Evolutionary conservation across 2,113 vertebrate species (phyloP), one percentile per base, ranked within the genome.

Genomic region (Leucosticte australis): DNA sequence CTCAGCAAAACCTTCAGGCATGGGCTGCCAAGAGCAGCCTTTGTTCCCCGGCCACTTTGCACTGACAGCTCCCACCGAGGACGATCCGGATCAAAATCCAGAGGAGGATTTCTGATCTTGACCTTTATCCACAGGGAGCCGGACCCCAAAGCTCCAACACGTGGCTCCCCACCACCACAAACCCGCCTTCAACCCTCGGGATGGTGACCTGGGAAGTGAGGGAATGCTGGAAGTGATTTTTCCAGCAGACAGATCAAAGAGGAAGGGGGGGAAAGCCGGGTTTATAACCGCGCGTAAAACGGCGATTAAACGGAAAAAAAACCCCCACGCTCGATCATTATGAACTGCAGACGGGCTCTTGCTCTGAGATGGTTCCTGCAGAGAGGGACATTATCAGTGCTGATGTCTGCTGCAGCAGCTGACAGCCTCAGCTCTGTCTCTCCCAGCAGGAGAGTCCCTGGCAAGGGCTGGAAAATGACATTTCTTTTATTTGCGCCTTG

Each of bases 401-500:
- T 42, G 75, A 10, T 57, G 62, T 14, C 89, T 96, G 68, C 63
- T n/a, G 17, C 37, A 52, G 87, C 59, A 37, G 49, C 6, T 71
- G 87, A 67, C 92, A 68, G 84, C 6, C 5, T 15, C 9, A 60
- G 55, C 67, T 80, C 87, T 64, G 92, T 46, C 90, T 90, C 49
- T 94, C 94, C 33, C 96, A 90, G 95, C 92, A 62, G 92, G 93
- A 92, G 27, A 2, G 13, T 50, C 62, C 44, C 88, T 20, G 21
- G 12, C 0, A 2, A 83, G 31, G 46, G 42, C 26, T 59, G 67
- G 55, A 30, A 92, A 90, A 65, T 37, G 76, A 63, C 79, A 16
- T 92, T 83, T 60, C 90, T 93, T 93, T 91, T 37, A 70, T 81
- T 82, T 14, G 59, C 4, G 4, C 37, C 9, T 7, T 69, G 87